Percentiles rank a stretch among this genome's conserved stretches.
These are phyloP conservation scores for Cherax quadricarinatus DNA, from an alignment of 1,140 invertebrate species.

Conservation along the genomic window DNA sequence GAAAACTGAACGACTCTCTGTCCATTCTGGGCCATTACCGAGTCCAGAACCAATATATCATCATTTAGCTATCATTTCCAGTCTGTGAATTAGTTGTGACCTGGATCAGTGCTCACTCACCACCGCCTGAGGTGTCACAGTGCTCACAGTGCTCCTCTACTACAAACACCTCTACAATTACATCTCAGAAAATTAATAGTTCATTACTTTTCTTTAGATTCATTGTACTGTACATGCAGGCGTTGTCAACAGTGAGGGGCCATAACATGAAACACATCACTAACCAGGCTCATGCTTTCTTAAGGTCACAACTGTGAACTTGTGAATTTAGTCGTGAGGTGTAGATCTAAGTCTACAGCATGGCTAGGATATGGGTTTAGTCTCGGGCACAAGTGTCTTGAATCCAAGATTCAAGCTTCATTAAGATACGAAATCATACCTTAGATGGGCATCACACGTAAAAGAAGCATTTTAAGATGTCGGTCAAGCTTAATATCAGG, in stretches of 20 bases:
- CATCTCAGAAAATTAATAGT: background rate
- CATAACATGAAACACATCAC: background rate
- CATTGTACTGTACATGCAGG: constrained; percentile 1
- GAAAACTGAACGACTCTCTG: too few species aligned
- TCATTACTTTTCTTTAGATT: background rate
- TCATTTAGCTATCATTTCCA: too few species aligned
- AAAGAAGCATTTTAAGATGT: background rate
- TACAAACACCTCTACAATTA: constrained; percentile 14
- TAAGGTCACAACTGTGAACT: background rate
- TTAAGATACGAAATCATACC: background rate
- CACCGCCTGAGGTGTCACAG: background rate
- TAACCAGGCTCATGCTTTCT: background rate
- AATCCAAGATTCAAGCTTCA: constrained; percentile 2
- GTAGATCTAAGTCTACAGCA: background rate
- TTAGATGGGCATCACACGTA: background rate
- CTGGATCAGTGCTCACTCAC: constrained; percentile 21
- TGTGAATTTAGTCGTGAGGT: background rate
- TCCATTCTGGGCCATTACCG: too few species aligned
- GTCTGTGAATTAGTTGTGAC: too few species aligned
- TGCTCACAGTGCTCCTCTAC: background rate
- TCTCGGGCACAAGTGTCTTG: background rate
- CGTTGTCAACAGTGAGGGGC: background rate
- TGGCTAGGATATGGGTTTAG: background rate
- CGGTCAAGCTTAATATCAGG: background rate
- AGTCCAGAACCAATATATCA: too few species aligned